A percentile compares a stretch with the other conserved stretches of the same genome.
These are phyloP conservation scores for Martes martes DNA, from an alignment of 2,113 vertebrate genomes.

Conservation along the genomic window DNA sequence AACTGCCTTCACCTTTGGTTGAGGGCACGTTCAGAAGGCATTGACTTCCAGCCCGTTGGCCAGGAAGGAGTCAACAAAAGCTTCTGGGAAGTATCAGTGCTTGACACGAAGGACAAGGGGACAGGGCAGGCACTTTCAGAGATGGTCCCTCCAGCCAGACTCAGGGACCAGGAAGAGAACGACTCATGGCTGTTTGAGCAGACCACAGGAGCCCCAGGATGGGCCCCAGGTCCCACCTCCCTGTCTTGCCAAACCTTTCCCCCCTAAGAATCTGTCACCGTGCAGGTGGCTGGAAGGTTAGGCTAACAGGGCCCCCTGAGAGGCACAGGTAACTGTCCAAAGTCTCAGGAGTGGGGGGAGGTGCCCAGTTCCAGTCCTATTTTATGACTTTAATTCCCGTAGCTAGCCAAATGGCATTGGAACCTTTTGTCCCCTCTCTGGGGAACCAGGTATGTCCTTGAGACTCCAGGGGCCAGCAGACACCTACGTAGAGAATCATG, in stretches of 20 bases:
- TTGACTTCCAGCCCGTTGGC: accelerated
- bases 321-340: accelerated
- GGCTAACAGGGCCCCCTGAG: background rate
- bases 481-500: accelerated
- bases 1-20: accelerated
- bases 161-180: background rate
- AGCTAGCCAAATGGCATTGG: background rate
- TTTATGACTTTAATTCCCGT: accelerated
- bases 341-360: too few relatives aligned
- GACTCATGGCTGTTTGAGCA: background rate
- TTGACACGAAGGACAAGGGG: accelerated
- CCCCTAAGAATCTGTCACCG: accelerated
- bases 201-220: accelerated
- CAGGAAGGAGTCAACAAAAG: too few relatives aligned
- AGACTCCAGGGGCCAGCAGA: background rate
- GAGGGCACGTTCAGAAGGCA: too few relatives aligned
- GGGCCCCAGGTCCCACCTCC: accelerated
- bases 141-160: background rate
- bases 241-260: background rate
- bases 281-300: background rate
- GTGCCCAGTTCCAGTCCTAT: background rate
- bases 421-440: accelerated
- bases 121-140: background rate
- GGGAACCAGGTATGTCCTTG: background rate
- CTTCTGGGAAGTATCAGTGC: accelerated